Conservation (phyloP, 1,140 invertebrate species). For the Arctopsyche grandis region DNA sequence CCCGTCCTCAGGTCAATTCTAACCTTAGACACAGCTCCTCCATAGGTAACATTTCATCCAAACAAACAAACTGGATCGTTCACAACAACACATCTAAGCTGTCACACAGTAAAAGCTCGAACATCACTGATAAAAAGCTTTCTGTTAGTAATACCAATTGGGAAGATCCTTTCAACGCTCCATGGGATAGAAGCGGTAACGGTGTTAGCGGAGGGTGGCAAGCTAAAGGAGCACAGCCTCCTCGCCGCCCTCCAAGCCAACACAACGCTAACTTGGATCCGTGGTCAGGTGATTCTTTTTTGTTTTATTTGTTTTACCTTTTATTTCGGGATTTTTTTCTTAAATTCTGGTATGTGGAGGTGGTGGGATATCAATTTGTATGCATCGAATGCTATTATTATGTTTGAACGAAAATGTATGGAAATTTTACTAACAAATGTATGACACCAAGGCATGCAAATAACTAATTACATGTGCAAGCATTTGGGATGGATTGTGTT, state of each 20-base stretch:
- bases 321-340: conserved; percentile 16
- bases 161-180: conserved; percentile 47
- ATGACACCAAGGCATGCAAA: no score
- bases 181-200: conserved; percentile 46
- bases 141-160: conserved; percentile 50
- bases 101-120: conserved; percentile 44
- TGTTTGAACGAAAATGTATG: no score
- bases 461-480: no score
- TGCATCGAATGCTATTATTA: no score
- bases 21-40: conserved; percentile 60
- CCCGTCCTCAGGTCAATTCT: conserved; percentile 47
- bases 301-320: conserved; percentile 51
- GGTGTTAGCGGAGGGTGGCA: conserved; percentile 38
- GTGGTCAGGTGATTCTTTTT: conserved; percentile 66
- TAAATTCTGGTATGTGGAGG: no score
- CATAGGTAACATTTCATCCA: conserved; percentile 59
- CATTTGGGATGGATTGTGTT: no score
- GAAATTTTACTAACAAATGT: no score
- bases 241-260: conserved; percentile 43
- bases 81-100: conserved; percentile 40
- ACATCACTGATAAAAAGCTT: conserved; percentile 50
- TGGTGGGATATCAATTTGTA: no score
- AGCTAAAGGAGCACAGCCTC: conserved; percentile 33
- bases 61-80: conserved; percentile 47
- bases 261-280: conserved; percentile 58